Base-by-base conservation (phyloP, 2,113 vertebrate species). In the Felis chaus region DNA sequence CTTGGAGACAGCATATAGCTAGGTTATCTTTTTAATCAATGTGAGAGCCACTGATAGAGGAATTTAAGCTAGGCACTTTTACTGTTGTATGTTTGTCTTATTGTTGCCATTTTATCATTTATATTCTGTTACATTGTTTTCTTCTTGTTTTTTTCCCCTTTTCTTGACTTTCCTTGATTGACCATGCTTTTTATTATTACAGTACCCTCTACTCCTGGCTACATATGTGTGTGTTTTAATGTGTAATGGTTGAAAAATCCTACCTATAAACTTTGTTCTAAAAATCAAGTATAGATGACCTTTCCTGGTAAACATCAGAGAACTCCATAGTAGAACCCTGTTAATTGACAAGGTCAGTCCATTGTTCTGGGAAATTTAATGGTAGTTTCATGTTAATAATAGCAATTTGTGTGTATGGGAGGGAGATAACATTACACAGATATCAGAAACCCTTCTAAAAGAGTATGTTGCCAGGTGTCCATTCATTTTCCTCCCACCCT, bases 241-340 rank as follows among this genome's bases (percentile, higher is more conserved):
- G 90, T 19, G 21, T 71, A 76, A 94, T 29, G 33, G 48, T 65
- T 95, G 97, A 84, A 69, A 96, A 97, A 93, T 84, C 27, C 25
- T 71, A 79, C 25, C 4, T 89, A 27, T 7, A 53, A 45, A 68
- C 41, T 82, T 94, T 83, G 79, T 74, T 78, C 48, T 87, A 92
- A 87, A 63, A 79, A 90, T 78, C 29, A 96, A 90, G 94, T 82
- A 94, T 23, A 81, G 19, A 13, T 68, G 50, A 85, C 23, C 55
- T 93, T 92, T 83, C 55, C 50, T 61, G 71, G 25, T 92, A 16
- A 84, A 84, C 25, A 57, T 69, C 65, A 93, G 33, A 71, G n/a
- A 89, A 68, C 53, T 69, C 3, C 41, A 73, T 0, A 41, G 86
- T 29, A 66, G 57, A 27, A 76, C 41, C 15, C 66, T 79, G 33